phyloP scores from a whole-genome alignment of 53 echinoderm and acorn worm genomes.

The Crossaster papposus region DNA sequence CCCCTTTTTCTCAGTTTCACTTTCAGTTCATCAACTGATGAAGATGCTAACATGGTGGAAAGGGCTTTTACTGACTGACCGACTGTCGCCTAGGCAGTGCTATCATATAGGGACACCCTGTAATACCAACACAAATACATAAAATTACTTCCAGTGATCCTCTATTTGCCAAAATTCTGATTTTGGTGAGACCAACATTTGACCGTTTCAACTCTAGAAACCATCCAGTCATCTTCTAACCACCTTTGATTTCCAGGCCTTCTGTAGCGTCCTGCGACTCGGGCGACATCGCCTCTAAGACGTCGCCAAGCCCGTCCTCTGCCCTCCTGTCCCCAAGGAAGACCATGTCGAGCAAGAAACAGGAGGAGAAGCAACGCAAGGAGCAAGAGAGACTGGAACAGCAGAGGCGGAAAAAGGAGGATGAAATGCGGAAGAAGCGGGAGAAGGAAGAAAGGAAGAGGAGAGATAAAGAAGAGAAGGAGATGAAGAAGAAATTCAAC shows the following conservation, averaged over 20 bases:
- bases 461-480: slow-evolving; percentile 85
- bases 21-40: neutral
- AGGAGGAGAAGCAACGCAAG: slow-evolving; percentile 70
- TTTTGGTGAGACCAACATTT: neutral
- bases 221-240: neutral
- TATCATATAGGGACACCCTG: too few species aligned
- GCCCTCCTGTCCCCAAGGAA: slow-evolving; percentile 28
- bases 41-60: too few species aligned
- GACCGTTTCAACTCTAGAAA: neutral
- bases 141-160: too few species aligned
- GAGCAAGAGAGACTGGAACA: slow-evolving; percentile 76
- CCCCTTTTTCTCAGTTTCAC: neutral
- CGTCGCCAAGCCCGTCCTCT: neutral
- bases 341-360: slow-evolving; percentile 42
- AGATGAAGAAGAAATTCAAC: slow-evolving; percentile 88
- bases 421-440: slow-evolving; percentile 73
- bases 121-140: too few species aligned
- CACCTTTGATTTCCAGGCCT: neutral
- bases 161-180: too few species aligned
- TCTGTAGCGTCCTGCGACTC: slow-evolving; percentile 27
- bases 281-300: neutral
- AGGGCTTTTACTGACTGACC: too few species aligned
- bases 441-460: slow-evolving; percentile 89
- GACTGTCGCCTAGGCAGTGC: too few species aligned
- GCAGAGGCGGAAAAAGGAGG: slow-evolving; percentile 61